These are phyloP conservation scores for Capra hircus DNA, from an alignment of 2,113 vertebrate genomes.

Conservation along the genomic window DNA sequence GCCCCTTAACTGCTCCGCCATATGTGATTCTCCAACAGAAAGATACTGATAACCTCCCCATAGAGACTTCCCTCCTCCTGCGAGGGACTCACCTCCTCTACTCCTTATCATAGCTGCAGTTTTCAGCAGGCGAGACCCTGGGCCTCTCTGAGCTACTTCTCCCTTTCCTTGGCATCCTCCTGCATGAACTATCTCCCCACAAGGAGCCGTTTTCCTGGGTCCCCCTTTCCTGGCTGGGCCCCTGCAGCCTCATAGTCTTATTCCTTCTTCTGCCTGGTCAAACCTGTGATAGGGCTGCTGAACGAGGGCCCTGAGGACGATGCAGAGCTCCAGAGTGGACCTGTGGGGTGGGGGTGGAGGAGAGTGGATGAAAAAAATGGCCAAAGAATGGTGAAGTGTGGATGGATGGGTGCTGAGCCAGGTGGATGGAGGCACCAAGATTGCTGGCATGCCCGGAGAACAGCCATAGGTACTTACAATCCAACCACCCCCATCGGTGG, in stretches of 20 bases:
- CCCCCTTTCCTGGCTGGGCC: neutral
- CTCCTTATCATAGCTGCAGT: neutral
- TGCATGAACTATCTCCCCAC: neutral
- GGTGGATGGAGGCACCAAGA: neutral
- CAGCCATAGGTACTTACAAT: slow-evolving; percentile 85
- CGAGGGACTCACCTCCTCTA: too few relatives aligned
- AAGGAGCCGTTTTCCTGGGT: neutral
- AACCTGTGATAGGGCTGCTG: neutral
- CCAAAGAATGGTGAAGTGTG: neutral
- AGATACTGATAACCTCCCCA: neutral
- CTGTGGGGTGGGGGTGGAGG: too few relatives aligned
- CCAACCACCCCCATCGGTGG: slow-evolving; percentile 94
- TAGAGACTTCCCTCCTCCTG: neutral
- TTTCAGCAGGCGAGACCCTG: neutral
- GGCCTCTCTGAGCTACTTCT: neutral
- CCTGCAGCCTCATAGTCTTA: neutral
- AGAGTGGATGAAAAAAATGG: neutral
- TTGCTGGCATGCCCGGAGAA: fast-evolving
- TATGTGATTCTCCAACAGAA: neutral
- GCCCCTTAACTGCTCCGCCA: neutral
- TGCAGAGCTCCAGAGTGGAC: neutral
- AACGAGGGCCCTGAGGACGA: neutral
- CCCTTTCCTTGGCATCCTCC: neutral
- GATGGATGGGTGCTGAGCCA: neutral
- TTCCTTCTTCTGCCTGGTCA: neutral